Evolutionary conservation across 2,113 vertebrate genomes (phyloP).

Genomic region (Rattus rattus): DNA sequence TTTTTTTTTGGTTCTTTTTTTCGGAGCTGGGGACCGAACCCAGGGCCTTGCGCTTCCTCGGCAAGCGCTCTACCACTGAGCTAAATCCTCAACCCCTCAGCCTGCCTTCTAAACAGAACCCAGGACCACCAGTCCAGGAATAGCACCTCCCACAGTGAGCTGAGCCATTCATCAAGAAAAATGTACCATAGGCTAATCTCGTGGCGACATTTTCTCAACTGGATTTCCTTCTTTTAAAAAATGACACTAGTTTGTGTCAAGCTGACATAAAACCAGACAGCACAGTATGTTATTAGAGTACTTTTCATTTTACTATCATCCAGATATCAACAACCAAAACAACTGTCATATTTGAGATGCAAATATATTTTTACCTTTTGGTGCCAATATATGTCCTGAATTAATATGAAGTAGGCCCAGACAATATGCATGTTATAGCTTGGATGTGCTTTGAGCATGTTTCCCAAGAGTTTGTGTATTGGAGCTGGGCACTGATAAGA

Average conservation of each 20-base stretch:
- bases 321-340: conserved; percentile 12
- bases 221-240: neutral
- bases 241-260: neutral
- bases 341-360: neutral
- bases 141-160: neutral
- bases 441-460: neutral
- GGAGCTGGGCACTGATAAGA: neutral
- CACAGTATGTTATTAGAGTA: neutral
- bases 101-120: neutral
- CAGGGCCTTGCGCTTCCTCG: no score
- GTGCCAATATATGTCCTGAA: neutral
- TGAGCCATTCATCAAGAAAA: neutral
- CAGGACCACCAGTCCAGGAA: neutral
- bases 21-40: no score
- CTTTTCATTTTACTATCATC: neutral
- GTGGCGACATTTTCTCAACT: neutral
- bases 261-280: neutral
- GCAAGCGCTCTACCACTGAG: no score
- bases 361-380: neutral
- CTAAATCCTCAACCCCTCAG: no score
- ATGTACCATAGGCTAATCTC: neutral
- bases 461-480: neutral
- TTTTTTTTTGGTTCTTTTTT: no score
- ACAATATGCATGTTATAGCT: neutral
- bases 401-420: neutral